Base-by-base conservation (phyloP, 2,888 invertebrate genomes). In the Mythimna loreyi region DNA sequence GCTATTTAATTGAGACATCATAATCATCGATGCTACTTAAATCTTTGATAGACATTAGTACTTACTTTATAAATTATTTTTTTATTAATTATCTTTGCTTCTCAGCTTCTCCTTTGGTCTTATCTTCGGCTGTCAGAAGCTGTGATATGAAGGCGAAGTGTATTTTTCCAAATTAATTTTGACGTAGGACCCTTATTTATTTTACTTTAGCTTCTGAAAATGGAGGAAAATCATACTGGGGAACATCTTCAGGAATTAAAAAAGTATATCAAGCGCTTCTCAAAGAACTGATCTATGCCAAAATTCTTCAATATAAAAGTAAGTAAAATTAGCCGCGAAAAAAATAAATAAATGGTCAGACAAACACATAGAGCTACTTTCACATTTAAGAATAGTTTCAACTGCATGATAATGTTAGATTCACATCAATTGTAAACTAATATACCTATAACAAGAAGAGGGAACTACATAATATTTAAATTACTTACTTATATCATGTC, bases 11-110 rank as follows among this genome's bases (percentile, higher is more conserved):
- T 61, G 30, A 47, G 67, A 65, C 43, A 45, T 53, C 57, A 62
- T 56, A 59, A 70, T 75, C 53, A 49, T 50, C 19, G 50, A 58
- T 19, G 53, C 45, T 61, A 21, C 63, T 64, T 60, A 68, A 58
- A 58, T 61, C 25, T 58, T 45, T 25, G 13, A 53, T 58, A 63
- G 59, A 67, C 53, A 21, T 53, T 43, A 58, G 36, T 50, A 61
- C 65, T 53, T 50, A 61, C 62, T 53, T 47, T 33, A 58, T 63
- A 58, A 70, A 57, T 66, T 5, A 63, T 57, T 62, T 36, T 5
- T 7, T 59, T n/a, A n/a, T n/a, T n/a, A n/a, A 60, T 75, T 62
- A 73, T 63, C 33, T 58, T 52, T 47, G 23, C 13, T 77, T 66
- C 33, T 65, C 52, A 25, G 36, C 21, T 52, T 52, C 55, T 66